Evolutionary conservation across 2,888 invertebrate genomes (phyloP), one percentile per base, ranked within the genome.

Genomic region (Lutraria lutraria): DNA sequence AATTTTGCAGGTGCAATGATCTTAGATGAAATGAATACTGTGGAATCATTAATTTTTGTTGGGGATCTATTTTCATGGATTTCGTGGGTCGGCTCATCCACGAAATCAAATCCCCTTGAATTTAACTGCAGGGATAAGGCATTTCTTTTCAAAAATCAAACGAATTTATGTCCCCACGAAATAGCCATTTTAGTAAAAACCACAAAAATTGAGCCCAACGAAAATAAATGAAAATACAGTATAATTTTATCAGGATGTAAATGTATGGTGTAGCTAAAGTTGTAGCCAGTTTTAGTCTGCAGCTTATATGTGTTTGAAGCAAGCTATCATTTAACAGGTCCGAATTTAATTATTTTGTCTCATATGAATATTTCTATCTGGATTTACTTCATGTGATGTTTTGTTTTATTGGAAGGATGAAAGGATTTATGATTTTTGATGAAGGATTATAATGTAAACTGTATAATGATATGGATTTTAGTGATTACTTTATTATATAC

Each of bases 1-100:
- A 19, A 76, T 76, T 76, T 76, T 76, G 76, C 76, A 76, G 76
- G 76, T 76, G 76, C 76, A 31, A n/a, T 76, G 19, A 16, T 34
- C 76, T 76, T 31, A 13, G 31, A 31, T 76, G 76, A 31, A 76
- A 76, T 76, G 29, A 76, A 76, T n/a, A n/a, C n/a, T n/a, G n/a
- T n/a, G n/a, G n/a, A n/a, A n/a, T n/a, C n/a, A n/a, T n/a, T n/a
- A n/a, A n/a, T n/a, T n/a, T n/a, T n/a, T n/a, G n/a, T n/a, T n/a
- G n/a, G n/a, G n/a, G n/a, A n/a, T n/a, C n/a, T n/a, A n/a, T n/a
- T n/a, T n/a, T n/a, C n/a, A n/a, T n/a, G n/a, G n/a, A n/a, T n/a
- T n/a, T n/a, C n/a, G n/a, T n/a, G n/a, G n/a, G n/a, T n/a, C n/a
- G n/a, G n/a, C n/a, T n/a, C n/a, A n/a, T n/a, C n/a, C n/a, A n/a